Base-by-base conservation (phyloP, 2,888 invertebrate species). In the Diadromus collaris region DNA sequence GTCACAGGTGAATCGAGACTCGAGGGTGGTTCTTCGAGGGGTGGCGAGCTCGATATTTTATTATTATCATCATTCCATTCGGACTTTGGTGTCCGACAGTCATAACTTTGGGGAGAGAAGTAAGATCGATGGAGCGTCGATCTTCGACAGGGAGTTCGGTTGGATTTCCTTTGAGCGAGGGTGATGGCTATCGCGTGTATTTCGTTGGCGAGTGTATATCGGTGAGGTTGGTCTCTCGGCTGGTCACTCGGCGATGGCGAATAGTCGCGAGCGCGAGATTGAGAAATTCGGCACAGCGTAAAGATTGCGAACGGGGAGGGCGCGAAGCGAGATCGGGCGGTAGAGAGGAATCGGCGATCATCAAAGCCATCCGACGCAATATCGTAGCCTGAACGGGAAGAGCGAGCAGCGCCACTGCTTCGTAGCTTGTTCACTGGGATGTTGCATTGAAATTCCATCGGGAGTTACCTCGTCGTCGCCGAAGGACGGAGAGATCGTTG, bases 311-410 rank as follows among this genome's bases (percentile, higher is more conserved):
- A 48, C 60, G 58, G 58, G 24, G 54, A 68, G 38, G 69, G 51
- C 54, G 10, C 32, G 32, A n/a, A 27, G n/a, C 27, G 29, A 10
- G 21, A 27, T 10, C 32, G 38, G n/a, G 68, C 21, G 27, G 44
- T 6, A 51, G 34, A 41, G 10, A 19, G 61, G 61, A 76, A 65
- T 46, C 54, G 48, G 46, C 79, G 79, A 81, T 83, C 83, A 81
- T 83, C 80, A 81, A 83, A 82, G 81, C 81, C 78, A 78, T 75
- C 75, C 76, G 78, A 76, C 71, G 81, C 78, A 81, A 81, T 81
- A 81, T 81, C 78, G 81, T 74, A 44, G 76, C 29, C 68, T 46
- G 41, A 10, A n/a, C 41, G 27, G 6, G 68, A 10, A 41, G 67
- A 54, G 38, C 51, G 54, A 29, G 29, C 19, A 34, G 38, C 21